Conservation (phyloP, 2,888 invertebrate species). For the Tribolium freemani region DNA sequence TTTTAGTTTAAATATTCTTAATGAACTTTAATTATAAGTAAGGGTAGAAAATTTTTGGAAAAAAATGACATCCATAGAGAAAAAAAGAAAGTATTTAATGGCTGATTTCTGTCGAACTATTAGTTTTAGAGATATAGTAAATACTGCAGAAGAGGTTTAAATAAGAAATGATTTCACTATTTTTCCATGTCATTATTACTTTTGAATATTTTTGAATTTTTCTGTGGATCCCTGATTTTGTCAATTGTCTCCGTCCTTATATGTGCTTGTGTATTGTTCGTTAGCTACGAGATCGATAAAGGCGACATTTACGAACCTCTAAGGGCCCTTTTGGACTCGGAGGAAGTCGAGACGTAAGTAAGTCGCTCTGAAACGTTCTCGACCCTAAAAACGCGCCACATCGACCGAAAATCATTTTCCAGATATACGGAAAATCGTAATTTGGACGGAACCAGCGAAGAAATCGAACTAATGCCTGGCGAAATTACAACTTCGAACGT, state of each 20-base stretch:
- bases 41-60: no score
- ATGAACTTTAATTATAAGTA: no score
- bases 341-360: constrained; percentile 57
- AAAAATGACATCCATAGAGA: no score
- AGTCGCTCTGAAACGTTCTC: constrained; percentile 44
- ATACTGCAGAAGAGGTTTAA: no score
- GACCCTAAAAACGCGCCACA: no score
- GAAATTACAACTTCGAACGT: constrained; percentile 44
- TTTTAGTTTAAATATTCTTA: no score
- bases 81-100: no score
- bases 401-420: not conserved
- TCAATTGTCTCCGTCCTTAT: constrained; percentile 13
- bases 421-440: constrained; percentile 21
- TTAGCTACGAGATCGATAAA: constrained; percentile 47
- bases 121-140: no score
- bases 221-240: not conserved
- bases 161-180: no score
- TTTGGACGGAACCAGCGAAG: constrained; percentile 43
- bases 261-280: constrained; percentile 50
- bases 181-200: no score
- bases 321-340: constrained; percentile 55
- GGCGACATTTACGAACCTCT: constrained; percentile 51
- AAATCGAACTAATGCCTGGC: constrained; percentile 47
- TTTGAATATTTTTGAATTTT: no score
- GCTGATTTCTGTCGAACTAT: no score